Base-by-base conservation (phyloP, 2,797 vertebrate species). In the Sebastes miniatus region DNA sequence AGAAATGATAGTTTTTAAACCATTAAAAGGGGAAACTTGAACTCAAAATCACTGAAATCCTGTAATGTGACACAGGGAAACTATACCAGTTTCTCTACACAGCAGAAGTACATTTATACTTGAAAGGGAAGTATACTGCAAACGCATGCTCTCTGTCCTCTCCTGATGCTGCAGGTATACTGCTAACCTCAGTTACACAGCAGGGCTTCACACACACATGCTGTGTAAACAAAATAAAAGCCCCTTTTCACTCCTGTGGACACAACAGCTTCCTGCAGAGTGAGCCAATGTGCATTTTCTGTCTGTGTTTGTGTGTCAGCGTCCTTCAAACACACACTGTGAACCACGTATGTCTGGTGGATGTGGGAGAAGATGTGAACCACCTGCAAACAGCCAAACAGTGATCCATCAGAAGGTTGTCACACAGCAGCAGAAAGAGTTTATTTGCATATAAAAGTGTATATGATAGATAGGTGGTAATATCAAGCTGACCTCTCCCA, bases 281-380 rank as follows among this genome's bases (percentile, higher is more conserved):
- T 96, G 80, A 99, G 94, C 98, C 97, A 99, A 80, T 95, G 96
- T 4, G 81, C 81, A 0, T 91, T 92, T 56, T 80, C 91, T 0
- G 85, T 78, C 39, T 73, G 79, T 1, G 80, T 10, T 8, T 77
- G 88, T 3, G 85, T 18, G 34, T 54, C 66, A 0, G 71, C 18
- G 4, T 88, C 89, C 3, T 90, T 89, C 78, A 97, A 27, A 77
- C 71, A 11, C 73, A 96, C 81, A 16, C 93, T 93, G 34, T 97
- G 97, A 6, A 99, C 96, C 75, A 96, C 89, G 0, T 98, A 99
- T 0, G 97, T 99, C 93, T 99, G 96, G 87, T 96, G 97, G 90
- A 99, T 99, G 93, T 99, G 98, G 70, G 98, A 98, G 91, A 99
- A 98, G 83, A 96, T 88, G 76, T 99, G 98, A 67, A 95, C 79